Base-by-base conservation (phyloP, 2,888 invertebrate genomes). In the Leistus spinibarbis region DNA sequence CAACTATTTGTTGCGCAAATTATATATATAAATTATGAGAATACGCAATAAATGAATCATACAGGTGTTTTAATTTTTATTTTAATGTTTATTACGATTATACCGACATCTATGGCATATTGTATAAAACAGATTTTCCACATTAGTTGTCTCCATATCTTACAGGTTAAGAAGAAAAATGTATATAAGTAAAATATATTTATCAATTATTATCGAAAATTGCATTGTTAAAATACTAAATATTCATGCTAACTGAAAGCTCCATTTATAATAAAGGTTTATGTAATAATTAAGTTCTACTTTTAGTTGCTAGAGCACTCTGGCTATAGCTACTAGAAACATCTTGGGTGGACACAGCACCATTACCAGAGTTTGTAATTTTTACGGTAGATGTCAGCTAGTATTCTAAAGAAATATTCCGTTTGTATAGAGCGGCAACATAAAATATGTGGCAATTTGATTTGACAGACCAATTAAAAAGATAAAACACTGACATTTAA, bases 401-500 rank as follows among this genome's bases (percentile, higher is more conserved):
- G n/a, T n/a, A n/a, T n/a, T n/a, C n/a, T n/a, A n/a, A 64, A 24
- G 7, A 24, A 20, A 9, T 10, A 0, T 27, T 64, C 20, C 20
- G n/a, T 24, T 23, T 64, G 16, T 64, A 64, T 23, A 64, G 13
- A 64, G 64, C 64, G 64, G 64, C 64, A 64, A 5, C 16, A 64
- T 22, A 9, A 64, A 23, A 64, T 22, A 64, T 64, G 23, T 24
- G 23, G 16, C 64, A 20, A 27, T 23, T 24, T 64, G 27, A 64
- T 64, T 24, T 64, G 64, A 10, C 64, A 13, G 27, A 27, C 27
- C 64, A 64, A 64, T 64, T 64, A 64, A 23, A 64, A 64, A 64
- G 64, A 64, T 64, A 64, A 64, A 64, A 64, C 23, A 23, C 17
- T 27, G 64, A 64, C 64, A 64, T 64, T 64, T 64, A 64, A 64